Base-by-base conservation (phyloP, 2,797 vertebrate species). In the Pipistrellus pipistrellus region DNA sequence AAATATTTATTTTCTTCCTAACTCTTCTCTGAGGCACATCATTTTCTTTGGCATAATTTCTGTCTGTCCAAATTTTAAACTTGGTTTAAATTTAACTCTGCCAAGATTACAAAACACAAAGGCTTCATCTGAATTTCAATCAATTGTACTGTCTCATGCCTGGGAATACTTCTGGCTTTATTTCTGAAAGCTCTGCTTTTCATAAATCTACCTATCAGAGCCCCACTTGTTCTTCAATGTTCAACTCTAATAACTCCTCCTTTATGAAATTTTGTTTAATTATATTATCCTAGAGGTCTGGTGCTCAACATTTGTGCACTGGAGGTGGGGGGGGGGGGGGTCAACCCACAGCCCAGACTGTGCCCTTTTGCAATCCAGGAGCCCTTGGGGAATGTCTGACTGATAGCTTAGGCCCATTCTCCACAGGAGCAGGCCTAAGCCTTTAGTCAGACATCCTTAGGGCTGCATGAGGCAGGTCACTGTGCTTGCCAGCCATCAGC, bases 121-220 rank as follows among this genome's bases (percentile, higher is more conserved):
- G 2, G 38, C 4, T 85, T 55, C 21, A 46, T 5, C 32, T 30
- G 15, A 30, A 44, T 69, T 46, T 86, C 6, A 32, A 18, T n/a
- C 15, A 72, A 10, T 5, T 44, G 1, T 1, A 3, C 9, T 38
- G 2, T 59, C 2, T 62, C 10, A 35, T 2, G 9, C 3, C 20
- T 48, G 8, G 20, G 2, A 46, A 71, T 35, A 8, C 1, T n/a
- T 64, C 12, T 2, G 8, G 6, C n/a, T 8, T 14, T 25, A 15
- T 3, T 48, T 1, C 11, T 44, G 6, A 18, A 51, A 38, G 2
- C 1, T 15, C 1, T 30, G 30, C 38, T 14, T 72, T 8, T 59
- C 10, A 20, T 8, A 18, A 1, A 38, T 12, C 3, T 62, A 8
- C 1, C 3, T 12, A 1, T 20, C 14, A 18, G 1, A 32, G 6